A percentile compares a stretch with the other conserved stretches of the same genome.
These are phyloP conservation scores for Dendrocincla fuliginosa DNA, from an alignment of 2,797 vertebrate genomes.

Conservation along the genomic window DNA sequence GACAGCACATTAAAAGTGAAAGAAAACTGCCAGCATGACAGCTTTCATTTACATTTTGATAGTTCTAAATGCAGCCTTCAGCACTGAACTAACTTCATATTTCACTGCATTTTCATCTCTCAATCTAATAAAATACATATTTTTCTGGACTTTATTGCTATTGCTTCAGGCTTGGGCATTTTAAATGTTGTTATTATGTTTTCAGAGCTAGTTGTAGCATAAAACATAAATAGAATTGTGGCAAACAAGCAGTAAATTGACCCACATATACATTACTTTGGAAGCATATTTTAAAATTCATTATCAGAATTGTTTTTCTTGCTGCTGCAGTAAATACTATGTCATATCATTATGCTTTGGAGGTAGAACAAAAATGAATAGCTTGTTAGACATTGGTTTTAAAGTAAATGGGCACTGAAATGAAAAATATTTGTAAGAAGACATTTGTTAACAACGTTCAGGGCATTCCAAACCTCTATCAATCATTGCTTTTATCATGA, in stretches of 20 bases:
- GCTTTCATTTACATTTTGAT: constrained; percentile 57
- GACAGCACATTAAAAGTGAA: constrained; percentile 52
- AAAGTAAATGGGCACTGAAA: constrained; percentile 11
- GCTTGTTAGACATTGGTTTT: constrained; percentile 35
- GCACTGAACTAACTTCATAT: constrained; percentile 47
- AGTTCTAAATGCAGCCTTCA: constrained; percentile 40
- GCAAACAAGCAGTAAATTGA: constrained; percentile 35
- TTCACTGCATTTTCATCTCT: constrained; percentile 56
- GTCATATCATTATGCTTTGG: neutral
- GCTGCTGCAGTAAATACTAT: constrained; percentile 26
- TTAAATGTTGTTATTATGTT: constrained; percentile 21
- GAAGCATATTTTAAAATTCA: constrained; percentile 52
- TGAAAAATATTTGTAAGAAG: neutral
- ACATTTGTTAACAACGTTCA: neutral
- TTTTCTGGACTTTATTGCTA: constrained; percentile 51
- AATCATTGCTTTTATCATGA: neutral
- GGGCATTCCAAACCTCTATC: neutral
- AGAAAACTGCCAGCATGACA: constrained; percentile 54
- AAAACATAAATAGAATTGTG: constrained; percentile 44
- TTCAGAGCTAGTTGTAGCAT: constrained; percentile 32
- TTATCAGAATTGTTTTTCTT: constrained; percentile 34
- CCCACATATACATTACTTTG: constrained; percentile 2
- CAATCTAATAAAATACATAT: constrained; percentile 50
- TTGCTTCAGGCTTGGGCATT: constrained; percentile 47
- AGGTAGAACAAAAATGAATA: constrained; percentile 29